Conservation (phyloP, 2,797 vertebrate genomes). For the Channallabes apus region DNA sequence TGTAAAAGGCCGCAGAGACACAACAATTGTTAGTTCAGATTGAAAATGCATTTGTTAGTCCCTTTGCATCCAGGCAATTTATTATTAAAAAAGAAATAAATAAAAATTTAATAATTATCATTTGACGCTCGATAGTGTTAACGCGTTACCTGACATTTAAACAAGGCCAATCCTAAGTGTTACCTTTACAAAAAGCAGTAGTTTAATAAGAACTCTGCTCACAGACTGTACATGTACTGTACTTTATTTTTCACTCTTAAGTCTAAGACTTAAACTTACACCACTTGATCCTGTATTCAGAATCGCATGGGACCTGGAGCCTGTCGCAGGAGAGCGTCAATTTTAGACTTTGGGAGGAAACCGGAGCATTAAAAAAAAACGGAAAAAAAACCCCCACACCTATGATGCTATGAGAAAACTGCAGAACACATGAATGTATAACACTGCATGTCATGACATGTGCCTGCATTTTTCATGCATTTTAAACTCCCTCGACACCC, state of each 20-base stretch:
- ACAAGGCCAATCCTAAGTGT: not conserved
- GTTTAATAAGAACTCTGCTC: not conserved
- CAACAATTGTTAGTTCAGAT: not conserved
- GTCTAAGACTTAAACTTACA: no score
- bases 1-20: constrained; percentile 27
- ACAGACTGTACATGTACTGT: not conserved
- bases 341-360: no score
- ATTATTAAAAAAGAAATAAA: not conserved
- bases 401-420: not conserved
- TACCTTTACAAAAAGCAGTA: not conserved
- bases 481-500: not conserved
- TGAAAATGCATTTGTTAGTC: not conserved
- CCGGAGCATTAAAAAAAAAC: no score
- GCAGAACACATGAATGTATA: not conserved
- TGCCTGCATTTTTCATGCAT: not conserved
- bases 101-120: constrained; percentile 17
- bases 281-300: no score
- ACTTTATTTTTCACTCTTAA: not conserved
- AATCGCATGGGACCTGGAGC: no score
- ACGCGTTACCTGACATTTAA: constrained; percentile 32
- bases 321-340: no score
- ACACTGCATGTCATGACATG: not conserved
- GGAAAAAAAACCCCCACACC: not conserved
- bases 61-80: not conserved
- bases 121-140: not conserved